Base-by-base conservation (phyloP, 35 echinoderm and acorn worm species). In the Apostichopus japonicus region DNA sequence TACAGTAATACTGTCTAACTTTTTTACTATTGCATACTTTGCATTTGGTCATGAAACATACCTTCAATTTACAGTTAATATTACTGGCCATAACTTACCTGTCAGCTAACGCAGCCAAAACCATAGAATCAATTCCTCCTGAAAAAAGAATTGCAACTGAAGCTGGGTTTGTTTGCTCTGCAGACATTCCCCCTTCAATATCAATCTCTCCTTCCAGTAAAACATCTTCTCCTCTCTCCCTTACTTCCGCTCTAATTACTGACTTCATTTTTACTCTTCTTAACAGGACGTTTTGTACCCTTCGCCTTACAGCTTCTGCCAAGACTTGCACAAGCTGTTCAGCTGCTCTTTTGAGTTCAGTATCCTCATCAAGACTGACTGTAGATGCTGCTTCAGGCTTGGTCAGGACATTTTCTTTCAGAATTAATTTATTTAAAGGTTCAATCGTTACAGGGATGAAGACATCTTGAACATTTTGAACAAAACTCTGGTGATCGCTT, bases 51-150 rank as follows among this genome's bases (percentile, higher is more conserved):
- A 44, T 61, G 57, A 61, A 61, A 61, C 57, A 61, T 59, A 59
- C 11, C 7, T 59, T 59, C 57, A 59, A 4, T 61, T 61, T 61
- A 61, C 13, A 10, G 7, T 61, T 61, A 61, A 61, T 8, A 61
- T 19, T 75, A 7, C 17, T 52, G 15, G 53, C 10, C 27, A 57
- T 57, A 57, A 23, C 81, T 21, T 51, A 99, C 97, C 97, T 96
- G 77, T 99, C 97, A 22, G 93, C 93, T 65, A 99, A 79, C 14
- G 95, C 95, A 59, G 97, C 97, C 53, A 99, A 81, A 9, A 99
- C 92, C 87, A 96, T 99, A 22, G 97, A 99, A 77, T 99, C 97
- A 22, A 99, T 80, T 53, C 97, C 97, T 55, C 97, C 97, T 93
- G 95, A 96, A 92, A 99, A 99, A 56, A 99, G 91, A 67, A 99